A percentile compares a stretch with the other conserved stretches of the same genome.
phyloP scores from a whole-genome alignment of 2,113 vertebrate genomes.

The Sphyrna mokarran region DNA sequence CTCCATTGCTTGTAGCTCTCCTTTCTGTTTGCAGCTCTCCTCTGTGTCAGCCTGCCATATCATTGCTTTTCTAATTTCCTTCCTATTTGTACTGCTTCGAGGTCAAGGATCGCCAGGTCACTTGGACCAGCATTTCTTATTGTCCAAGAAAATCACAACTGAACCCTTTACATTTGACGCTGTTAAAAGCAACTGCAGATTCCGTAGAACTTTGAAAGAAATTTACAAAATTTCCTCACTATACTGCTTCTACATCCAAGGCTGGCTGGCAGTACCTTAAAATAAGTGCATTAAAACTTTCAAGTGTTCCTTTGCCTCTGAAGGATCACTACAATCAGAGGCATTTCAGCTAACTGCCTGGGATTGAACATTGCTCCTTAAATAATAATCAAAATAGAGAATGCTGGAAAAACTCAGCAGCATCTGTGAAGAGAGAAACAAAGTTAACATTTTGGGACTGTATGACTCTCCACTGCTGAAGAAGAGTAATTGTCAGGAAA shows the following conservation, averaged over 20 bases:
- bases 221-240: background rate
- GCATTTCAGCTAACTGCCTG: background rate
- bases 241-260: background rate
- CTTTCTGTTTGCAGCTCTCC: background rate
- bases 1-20: background rate
- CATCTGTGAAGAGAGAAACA: too few relatives aligned
- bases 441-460: too few relatives aligned
- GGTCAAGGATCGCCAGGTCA: background rate
- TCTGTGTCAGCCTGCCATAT: background rate
- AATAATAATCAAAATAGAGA: background rate
- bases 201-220: background rate
- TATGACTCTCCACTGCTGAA: too few relatives aligned
- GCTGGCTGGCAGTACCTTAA: background rate
- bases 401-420: too few relatives aligned
- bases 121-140: background rate
- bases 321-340: background rate
- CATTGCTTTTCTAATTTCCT: background rate
- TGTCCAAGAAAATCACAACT: background rate
- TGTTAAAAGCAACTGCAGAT: background rate
- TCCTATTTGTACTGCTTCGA: background rate
- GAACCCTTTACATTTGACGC: background rate
- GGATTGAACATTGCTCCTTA: background rate
- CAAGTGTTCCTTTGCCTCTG: background rate
- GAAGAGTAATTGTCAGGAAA: too few relatives aligned
- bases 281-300: background rate